These are phyloP conservation scores for Brachionichthys hirsutus DNA, from an alignment of 2,113 vertebrate species.

Conservation along the genomic window DNA sequence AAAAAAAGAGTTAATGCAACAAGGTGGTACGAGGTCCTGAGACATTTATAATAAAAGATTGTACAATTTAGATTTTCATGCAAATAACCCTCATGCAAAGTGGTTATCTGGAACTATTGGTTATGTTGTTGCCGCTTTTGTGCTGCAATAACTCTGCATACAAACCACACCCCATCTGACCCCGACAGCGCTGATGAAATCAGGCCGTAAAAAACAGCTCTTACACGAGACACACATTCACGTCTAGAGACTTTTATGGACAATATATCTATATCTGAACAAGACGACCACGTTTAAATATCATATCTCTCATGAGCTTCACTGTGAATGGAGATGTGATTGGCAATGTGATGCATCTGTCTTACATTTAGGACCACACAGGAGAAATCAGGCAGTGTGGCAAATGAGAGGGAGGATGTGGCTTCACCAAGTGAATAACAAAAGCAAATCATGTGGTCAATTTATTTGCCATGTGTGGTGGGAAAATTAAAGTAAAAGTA, in stretches of 20 bases:
- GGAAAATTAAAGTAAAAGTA: neutral
- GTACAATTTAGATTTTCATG: too few relatives aligned
- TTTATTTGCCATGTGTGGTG: conserved; percentile 11
- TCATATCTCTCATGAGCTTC: too few relatives aligned
- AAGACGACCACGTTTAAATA: neutral
- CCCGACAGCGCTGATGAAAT: conserved; percentile 28
- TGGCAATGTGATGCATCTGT: conserved; percentile 8
- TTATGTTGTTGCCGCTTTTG: conserved; percentile 14
- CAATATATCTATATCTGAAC: too few relatives aligned
- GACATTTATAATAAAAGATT: too few relatives aligned
- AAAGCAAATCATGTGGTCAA: neutral
- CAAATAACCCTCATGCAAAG: neutral
- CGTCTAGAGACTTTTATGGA: neutral
- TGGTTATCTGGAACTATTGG: conserved; percentile 1
- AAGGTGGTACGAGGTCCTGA: too few relatives aligned
- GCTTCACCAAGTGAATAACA: neutral
- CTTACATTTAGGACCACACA: conserved; percentile 6
- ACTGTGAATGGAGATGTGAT: conserved; percentile 1
- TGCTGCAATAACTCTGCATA: neutral
- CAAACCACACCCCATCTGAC: conserved; percentile 21
- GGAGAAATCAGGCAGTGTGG: neutral
- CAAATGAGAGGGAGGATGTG: neutral
- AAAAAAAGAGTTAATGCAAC: too few relatives aligned
- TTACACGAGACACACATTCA: conserved; percentile 4
- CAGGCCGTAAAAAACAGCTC: conserved; percentile 6